Evolutionary conservation across 1,140 invertebrate species (phyloP).

Genomic region (Rhagoletis zephyria): DNA sequence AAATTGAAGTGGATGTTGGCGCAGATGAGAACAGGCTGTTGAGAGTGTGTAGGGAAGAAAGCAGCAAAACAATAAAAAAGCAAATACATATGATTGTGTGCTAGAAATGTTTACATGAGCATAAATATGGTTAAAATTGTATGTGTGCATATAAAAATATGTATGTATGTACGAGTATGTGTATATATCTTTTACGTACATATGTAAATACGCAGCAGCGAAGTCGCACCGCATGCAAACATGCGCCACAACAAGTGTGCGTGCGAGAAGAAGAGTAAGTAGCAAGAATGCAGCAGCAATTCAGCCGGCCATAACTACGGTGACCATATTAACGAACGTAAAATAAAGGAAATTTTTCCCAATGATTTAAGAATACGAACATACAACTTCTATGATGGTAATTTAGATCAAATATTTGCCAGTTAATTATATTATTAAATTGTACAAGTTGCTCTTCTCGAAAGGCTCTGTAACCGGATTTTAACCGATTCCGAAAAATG

Average conservation of each 20-base stretch:
- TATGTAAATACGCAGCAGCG: not conserved
- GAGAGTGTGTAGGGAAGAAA: not conserved
- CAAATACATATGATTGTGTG: not conserved
- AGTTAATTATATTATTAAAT: too few species aligned
- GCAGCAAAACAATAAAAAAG: not conserved
- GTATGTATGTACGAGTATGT: not conserved
- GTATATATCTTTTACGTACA: not conserved
- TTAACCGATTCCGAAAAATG: too few species aligned
- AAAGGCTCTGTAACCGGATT: too few species aligned
- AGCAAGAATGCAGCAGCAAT: not conserved
- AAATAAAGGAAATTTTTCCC: too few species aligned
- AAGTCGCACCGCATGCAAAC: conserved; percentile 24
- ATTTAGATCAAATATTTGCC: too few species aligned
- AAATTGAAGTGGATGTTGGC: conserved; percentile 41
- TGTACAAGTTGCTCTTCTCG: too few species aligned
- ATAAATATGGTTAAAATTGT: not conserved
- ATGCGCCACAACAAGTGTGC: not conserved
- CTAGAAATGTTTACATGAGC: not conserved
- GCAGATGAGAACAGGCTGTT: too few species aligned
- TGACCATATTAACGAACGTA: too few species aligned
- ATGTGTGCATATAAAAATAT: not conserved
- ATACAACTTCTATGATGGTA: too few species aligned
- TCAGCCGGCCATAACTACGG: not conserved
- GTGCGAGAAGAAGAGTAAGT: not conserved
- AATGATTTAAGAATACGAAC: too few species aligned